phyloP scores from a whole-genome alignment of 2,888 invertebrate genomes.

The Smittia sp. region DNA sequence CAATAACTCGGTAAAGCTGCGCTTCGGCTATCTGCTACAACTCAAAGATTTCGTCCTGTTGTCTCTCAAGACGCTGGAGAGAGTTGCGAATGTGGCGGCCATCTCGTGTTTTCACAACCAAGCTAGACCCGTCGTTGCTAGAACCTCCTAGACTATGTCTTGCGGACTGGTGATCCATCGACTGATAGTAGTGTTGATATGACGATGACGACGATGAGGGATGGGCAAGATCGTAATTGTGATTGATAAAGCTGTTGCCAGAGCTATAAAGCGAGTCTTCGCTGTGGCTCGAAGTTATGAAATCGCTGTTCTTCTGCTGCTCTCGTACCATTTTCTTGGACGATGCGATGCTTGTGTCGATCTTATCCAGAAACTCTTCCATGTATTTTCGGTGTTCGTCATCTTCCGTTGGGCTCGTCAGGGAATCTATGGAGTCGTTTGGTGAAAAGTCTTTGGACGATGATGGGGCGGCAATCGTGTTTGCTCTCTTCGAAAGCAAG shows the following conservation, averaged over 20 bases:
- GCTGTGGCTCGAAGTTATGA: conserved; percentile 78
- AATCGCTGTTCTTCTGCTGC: conserved; percentile 62
- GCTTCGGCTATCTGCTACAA: conserved; percentile 64
- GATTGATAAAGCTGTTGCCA: conserved; percentile 33
- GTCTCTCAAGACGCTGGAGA: conserved; percentile 74
- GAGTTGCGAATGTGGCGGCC: conserved; percentile 77
- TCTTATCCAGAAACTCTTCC: conserved; percentile 76
- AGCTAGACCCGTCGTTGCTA: conserved; percentile 54
- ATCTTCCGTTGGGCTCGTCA: conserved; percentile 59
- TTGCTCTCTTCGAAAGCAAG: conserved; percentile 31
- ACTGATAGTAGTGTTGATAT: conserved; percentile 45
- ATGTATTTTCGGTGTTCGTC: conserved; percentile 73
- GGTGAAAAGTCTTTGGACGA: conserved; percentile 43
- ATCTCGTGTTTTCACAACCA: conserved; percentile 66
- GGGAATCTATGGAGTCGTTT: conserved; percentile 55
- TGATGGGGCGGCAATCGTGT: conserved; percentile 28
- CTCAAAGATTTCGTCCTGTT: conserved; percentile 87
- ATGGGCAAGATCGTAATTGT: conserved; percentile 38
- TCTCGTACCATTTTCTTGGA: conserved; percentile 71
- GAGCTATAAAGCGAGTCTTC: conserved; percentile 30
- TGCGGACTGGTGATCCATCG: conserved; percentile 45
- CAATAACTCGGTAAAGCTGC: conserved; percentile 35
- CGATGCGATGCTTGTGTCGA: conserved; percentile 79
- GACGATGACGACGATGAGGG: conserved; percentile 49
- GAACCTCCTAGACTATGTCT: conserved; percentile 56